Evolutionary conservation across 2,888 invertebrate genomes (phyloP), one percentile per base, ranked within the genome.

Genomic region (Apamea monoglypha): DNA sequence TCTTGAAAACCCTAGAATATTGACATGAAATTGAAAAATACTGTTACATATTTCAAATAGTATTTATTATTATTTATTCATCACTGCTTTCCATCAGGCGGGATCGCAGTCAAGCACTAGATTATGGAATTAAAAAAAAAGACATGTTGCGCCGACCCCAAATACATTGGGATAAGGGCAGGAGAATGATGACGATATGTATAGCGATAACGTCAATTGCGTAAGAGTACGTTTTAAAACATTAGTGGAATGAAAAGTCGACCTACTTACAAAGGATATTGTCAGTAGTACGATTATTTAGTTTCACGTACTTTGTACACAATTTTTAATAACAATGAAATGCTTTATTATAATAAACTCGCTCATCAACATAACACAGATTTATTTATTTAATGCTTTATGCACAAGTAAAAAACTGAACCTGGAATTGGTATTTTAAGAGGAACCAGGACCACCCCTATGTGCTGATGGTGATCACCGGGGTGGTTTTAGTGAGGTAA

Each of bases 121-220:
- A n/a, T n/a, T n/a, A n/a, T n/a, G n/a, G n/a, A n/a, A n/a, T n/a
- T n/a, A n/a, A n/a, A n/a, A n/a, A n/a, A n/a, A n/a, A n/a, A n/a
- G n/a, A n/a, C n/a, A n/a, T n/a, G n/a, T n/a, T n/a, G n/a, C n/a
- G n/a, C n/a, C n/a, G n/a, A n/a, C n/a, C n/a, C n/a, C n/a, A n/a
- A n/a, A n/a, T n/a, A n/a, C n/a, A n/a, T n/a, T n/a, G n/a, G n/a
- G n/a, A n/a, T n/a, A n/a, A n/a, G n/a, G n/a, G n/a, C n/a, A n/a
- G n/a, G n/a, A n/a, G n/a, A n/a, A n/a, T n/a, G n/a, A n/a, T n/a
- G n/a, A n/a, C n/a, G n/a, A n/a, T n/a, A 47, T 73, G 64, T 32
- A 21, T 50, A 66, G 47, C 32, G 73, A 74, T 66, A 67, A 67
- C 73, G n/a, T 50, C 12, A 47, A 25, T 36, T n/a, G n/a, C n/a